Evolutionary conservation across 2,888 invertebrate species (phyloP), one percentile per base, ranked within the genome.

Genomic region (Lampropteryx suffumata): DNA sequence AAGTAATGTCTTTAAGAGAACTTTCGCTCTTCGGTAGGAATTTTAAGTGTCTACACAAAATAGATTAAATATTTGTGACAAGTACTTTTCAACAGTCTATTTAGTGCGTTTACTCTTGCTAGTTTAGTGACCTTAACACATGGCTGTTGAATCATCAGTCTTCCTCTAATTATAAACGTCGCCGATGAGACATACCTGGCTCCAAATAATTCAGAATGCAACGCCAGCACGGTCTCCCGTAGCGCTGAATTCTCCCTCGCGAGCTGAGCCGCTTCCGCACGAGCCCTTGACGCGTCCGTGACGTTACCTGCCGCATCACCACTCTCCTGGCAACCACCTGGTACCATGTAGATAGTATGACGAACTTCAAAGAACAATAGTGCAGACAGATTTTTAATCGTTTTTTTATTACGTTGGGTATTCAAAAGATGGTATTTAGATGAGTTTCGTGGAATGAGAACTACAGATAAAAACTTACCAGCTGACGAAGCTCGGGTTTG

Each of bases 131-230:
- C 24, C 24, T 17, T 4, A 24, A 6, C 24, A 24, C 24, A 1
- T 24, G 5, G 24, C 24, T 24, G 3, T 24, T 7, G 6, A 17
- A 17, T 2, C 17, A 17, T 17, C 17, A 17, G 17, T 17, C 3
- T 17, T 17, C 17, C 4, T 17, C 2, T 4, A 17, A 17, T 17
- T 17, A 17, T 17, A 3, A 17, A 17, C 17, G 4, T 3, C 17
- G 2, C 17, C n/a, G n/a, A n/a, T 24, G 7, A 5, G 24, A 24
- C 24, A 3, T 7, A 24, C 24, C 24, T 24, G 7, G 96, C 96
- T 30, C 96, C 96, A 73, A 95, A 96, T 5, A 97, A 93, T 82
- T 97, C 96, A 10, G 95, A 94, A 73, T 96, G 94, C 39, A 96
- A 82, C 2, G 95, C 93, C 12, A 95, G 90, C 48, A 95, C 92